Base-by-base conservation (phyloP, 2,888 invertebrate species). In the Tineola bisselliella region DNA sequence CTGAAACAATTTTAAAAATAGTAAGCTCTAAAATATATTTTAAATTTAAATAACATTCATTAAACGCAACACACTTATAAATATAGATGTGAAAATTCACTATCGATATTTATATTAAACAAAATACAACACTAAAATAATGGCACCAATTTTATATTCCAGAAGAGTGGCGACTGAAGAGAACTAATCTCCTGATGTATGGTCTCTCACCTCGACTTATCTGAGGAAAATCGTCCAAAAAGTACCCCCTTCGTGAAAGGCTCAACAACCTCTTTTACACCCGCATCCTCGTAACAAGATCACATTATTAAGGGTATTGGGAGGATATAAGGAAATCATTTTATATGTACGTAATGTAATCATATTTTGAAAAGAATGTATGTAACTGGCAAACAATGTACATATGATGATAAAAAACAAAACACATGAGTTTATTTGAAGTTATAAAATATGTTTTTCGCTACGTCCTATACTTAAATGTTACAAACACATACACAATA, bases 181-280 rank as follows among this genome's bases (percentile, higher is more conserved):
- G 76, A 81, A 78, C 84, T 84, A 86, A 86, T 86, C 86, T 80
- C 72, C 72, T 84, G 81, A 84, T 84, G 83, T 83, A 84, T 84
- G 77, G 81, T 67, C 78, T 74, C 77, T 81, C 79, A 81, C 83
- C 84, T 84, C 75, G 75, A 75, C 76, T 79, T 82, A 83, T 81
- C 82, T 77, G 67, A 68, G 73, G 77, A 44, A 52, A 61, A 81
- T 83, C 82, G 69, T 64, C 72, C 73, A 78, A 84, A 81, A 83
- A 81, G 79, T 79, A 19, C 74, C 73, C 74, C 74, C 76, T 77
- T 81, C 82, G 82, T 83, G 38, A n/a, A 38, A 79, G 56, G 25
- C 56, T 56, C 19, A 56, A 56, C 56, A 56, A 56, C 56, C 56
- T 18, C 56, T 25, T 31, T 18, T 8, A 25, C 56, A 56, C 48